Percentiles rank a stretch among this genome's conserved stretches.
These are phyloP conservation scores for Cromileptes altivelis DNA, from an alignment of 2,113 vertebrate genomes.

Conservation along the genomic window DNA sequence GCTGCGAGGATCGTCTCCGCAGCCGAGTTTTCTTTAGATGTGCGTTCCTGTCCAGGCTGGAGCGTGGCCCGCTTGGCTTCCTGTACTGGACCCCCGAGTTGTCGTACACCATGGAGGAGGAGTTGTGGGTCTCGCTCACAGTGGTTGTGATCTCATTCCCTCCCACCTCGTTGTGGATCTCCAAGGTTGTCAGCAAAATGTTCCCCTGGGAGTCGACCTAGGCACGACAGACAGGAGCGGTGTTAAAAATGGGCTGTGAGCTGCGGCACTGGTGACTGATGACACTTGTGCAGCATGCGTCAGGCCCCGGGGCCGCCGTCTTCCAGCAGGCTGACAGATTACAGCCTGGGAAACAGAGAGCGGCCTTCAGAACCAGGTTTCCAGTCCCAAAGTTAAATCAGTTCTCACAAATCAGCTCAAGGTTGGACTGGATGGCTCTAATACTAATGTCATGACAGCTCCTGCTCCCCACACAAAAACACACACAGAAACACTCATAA, in stretches of 20 bases:
- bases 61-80: constrained; percentile 88
- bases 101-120: constrained; percentile 91
- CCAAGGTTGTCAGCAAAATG: constrained; percentile 94
- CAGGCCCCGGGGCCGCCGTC: constrained; percentile 22
- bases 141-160: constrained; percentile 91
- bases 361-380: constrained; percentile 53
- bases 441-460: constrained; percentile 37
- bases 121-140: constrained; percentile 90
- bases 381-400: constrained; percentile 65
- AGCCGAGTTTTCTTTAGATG: constrained; percentile 91
- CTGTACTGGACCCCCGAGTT: constrained; percentile 95
- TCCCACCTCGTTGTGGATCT: constrained; percentile 96
- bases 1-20: constrained; percentile 93
- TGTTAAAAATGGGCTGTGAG: constrained; percentile 46
- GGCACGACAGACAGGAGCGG: constrained; percentile 12
- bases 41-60: constrained; percentile 86
- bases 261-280: constrained; percentile 48
- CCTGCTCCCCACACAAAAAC: constrained; percentile 32
- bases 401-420: constrained; percentile 69
- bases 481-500: constrained; percentile 28
- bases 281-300: constrained; percentile 38
- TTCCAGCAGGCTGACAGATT: constrained; percentile 48
- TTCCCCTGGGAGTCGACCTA: constrained; percentile 97
- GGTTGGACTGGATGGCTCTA: constrained; percentile 34
- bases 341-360: constrained; percentile 41